A percentile compares a stretch with the other conserved stretches of the same genome.
These are phyloP conservation scores for Lasioglossum vierecki DNA, from an alignment of 2,888 invertebrate genomes.

Conservation along the genomic window DNA sequence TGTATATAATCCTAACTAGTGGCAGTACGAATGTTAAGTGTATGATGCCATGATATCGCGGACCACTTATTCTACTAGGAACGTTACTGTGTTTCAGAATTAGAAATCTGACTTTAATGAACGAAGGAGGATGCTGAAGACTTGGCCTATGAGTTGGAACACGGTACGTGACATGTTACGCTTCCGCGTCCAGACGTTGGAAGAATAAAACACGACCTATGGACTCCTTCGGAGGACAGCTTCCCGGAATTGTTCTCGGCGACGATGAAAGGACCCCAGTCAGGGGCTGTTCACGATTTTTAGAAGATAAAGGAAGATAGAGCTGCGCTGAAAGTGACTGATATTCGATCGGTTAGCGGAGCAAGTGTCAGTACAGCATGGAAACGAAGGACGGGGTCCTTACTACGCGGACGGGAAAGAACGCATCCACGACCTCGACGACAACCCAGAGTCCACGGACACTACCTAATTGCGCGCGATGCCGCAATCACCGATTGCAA, in stretches of 20 bases:
- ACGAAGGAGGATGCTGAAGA: slow-evolving; percentile 2
- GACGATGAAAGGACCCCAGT: neutral
- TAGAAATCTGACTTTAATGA: neutral
- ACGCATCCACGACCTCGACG: slow-evolving; percentile 35
- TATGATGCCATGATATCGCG: too few species aligned
- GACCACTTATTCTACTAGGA: neutral
- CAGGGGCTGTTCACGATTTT: neutral
- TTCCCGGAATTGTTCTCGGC: neutral
- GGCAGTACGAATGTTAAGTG: too few species aligned
- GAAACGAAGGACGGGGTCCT: slow-evolving; percentile 29
- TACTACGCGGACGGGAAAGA: slow-evolving; percentile 16
- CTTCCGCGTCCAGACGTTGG: neutral
- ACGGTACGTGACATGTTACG: neutral
- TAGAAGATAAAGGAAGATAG: neutral
- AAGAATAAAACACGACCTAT: neutral
- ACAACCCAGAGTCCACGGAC: neutral
- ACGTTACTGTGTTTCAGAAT: slow-evolving; percentile 35
- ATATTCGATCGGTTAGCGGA: neutral
- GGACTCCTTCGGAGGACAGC: too few species aligned
- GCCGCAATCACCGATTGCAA: slow-evolving; percentile 95
- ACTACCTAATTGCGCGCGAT: slow-evolving; percentile 84
- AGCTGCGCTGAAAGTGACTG: neutral
- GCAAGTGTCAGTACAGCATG: slow-evolving; percentile 21
- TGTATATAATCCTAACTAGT: too few species aligned
- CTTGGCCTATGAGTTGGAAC: neutral